These are phyloP conservation scores for Desmodus rotundus DNA, from an alignment of 2,113 vertebrate genomes.

Conservation along the genomic window DNA sequence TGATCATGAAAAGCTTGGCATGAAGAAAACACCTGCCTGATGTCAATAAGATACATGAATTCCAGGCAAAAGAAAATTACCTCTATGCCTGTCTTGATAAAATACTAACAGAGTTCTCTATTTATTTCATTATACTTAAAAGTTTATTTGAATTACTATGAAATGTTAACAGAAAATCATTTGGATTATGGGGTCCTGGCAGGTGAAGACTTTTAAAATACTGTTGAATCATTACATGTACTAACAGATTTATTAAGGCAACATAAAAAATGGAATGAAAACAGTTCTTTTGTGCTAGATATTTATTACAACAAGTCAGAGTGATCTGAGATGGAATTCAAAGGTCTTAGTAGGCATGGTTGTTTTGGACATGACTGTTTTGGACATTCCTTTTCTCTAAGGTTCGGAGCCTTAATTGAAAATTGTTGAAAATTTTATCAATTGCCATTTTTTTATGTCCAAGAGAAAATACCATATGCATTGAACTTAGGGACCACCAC, in stretches of 20 bases:
- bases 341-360: background rate
- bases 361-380: background rate
- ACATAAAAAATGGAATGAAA: background rate
- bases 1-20: slow-evolving; percentile 43
- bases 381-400: background rate
- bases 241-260: background rate
- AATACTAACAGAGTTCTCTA: slow-evolving; percentile 7
- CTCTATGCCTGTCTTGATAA: slow-evolving; percentile 39
- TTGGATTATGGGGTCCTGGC: background rate
- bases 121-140: slow-evolving; percentile 39
- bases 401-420: background rate
- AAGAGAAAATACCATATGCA: background rate
- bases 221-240: slow-evolving; percentile 25
- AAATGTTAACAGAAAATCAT: slow-evolving; percentile 42
- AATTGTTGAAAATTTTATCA: background rate
- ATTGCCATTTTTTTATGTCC: background rate
- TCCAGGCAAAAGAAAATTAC: slow-evolving; percentile 60
- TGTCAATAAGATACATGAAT: slow-evolving; percentile 67
- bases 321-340: background rate
- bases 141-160: slow-evolving; percentile 34
- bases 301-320: background rate
- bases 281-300: background rate
- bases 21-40: slow-evolving; percentile 60
- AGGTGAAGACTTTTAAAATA: slow-evolving; percentile 32
- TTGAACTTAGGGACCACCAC: background rate